Evolutionary conservation across 2,113 vertebrate genomes (phyloP).

Genomic region (Athene cunicularia): DNA sequence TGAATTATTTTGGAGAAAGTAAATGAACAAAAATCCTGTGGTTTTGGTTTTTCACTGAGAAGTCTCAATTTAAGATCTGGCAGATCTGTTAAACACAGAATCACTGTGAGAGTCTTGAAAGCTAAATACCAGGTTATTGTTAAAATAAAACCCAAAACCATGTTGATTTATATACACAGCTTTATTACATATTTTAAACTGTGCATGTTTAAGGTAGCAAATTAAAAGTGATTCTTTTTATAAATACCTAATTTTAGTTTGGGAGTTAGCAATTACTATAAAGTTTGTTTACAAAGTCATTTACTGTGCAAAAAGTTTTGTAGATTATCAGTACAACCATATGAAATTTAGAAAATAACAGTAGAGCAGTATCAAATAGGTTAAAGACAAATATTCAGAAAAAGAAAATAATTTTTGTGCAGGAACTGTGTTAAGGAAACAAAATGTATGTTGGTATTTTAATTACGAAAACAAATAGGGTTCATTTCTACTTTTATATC

Average conservation of each 20-base stretch:
- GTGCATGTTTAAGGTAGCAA: neutral
- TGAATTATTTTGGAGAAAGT: neutral
- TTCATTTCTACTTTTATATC: neutral
- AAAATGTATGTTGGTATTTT: neutral
- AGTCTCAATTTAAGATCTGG: neutral
- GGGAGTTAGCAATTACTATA: neutral
- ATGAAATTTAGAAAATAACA: neutral
- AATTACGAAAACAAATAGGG: neutral
- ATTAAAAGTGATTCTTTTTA: neutral
- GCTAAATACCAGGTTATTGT: neutral
- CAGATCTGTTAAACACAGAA: neutral
- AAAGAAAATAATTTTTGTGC: neutral
- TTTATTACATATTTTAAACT: neutral
- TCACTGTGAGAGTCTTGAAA: neutral
- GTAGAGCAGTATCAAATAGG: neutral
- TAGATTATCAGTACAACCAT: neutral
- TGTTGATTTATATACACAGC: neutral
- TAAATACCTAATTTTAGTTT: neutral
- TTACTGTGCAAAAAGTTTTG: neutral
- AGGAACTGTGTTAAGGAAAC: neutral
- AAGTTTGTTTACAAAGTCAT: neutral
- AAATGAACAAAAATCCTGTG: neutral
- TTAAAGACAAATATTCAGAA: neutral
- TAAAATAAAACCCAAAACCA: neutral
- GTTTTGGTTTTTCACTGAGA: neutral